Evolutionary conservation across 2,888 invertebrate genomes (phyloP).

Genomic region (Erebia aethiops): DNA sequence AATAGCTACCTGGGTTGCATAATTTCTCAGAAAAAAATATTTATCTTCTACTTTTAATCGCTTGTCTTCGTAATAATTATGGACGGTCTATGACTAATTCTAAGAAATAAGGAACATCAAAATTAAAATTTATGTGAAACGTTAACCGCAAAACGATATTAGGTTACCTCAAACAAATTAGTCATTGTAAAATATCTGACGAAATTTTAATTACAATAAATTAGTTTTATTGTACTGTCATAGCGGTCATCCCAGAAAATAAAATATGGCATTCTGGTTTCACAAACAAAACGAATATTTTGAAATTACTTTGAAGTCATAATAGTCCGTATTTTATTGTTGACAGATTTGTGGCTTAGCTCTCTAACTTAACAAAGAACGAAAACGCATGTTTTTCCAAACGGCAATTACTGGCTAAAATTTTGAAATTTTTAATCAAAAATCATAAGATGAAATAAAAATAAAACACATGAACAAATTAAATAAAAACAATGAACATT

Average conservation of each 20-base stretch:
- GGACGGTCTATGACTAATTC: constrained; percentile 13
- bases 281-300: constrained; percentile 4
- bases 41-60: constrained; percentile 5
- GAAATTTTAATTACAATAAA: constrained; percentile 29
- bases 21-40: constrained; percentile 9
- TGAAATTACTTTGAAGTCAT: too few species aligned
- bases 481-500: too few species aligned
- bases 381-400: too few species aligned
- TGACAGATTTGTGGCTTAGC: too few species aligned
- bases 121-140: constrained; percentile 26
- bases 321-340: too few species aligned
- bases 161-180: constrained; percentile 25
- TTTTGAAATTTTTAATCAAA: too few species aligned
- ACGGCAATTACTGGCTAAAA: too few species aligned
- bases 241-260: background rate
- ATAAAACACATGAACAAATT: too few species aligned
- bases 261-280: background rate
- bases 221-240: constrained; percentile 26
- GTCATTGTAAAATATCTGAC: constrained; percentile 22
- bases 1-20: background rate
- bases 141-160: constrained; percentile 25
- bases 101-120: constrained; percentile 22
- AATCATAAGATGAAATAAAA: too few species aligned
- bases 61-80: background rate
- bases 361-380: too few species aligned